phyloP scores from a whole-genome alignment of 2,113 vertebrate genomes.

The Oryzias woworae region DNA sequence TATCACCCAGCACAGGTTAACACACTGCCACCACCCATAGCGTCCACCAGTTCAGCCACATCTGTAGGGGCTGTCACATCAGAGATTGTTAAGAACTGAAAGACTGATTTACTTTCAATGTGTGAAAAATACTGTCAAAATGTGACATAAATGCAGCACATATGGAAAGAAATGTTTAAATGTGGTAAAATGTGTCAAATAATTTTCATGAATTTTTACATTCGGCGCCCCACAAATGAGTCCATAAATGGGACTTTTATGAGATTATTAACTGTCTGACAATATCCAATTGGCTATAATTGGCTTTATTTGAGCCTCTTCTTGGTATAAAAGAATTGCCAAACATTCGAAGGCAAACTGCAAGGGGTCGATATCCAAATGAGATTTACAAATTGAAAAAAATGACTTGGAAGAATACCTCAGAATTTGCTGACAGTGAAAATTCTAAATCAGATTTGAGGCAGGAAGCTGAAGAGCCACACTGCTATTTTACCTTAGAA shows the following conservation, averaged over 20 bases:
- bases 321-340: slow-evolving; percentile 48
- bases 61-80: too few relatives aligned
- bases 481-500: slow-evolving; percentile 16
- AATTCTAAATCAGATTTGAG: slow-evolving; percentile 3
- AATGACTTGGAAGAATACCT: neutral
- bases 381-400: slow-evolving; percentile 10
- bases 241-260: slow-evolving; percentile 31
- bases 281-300: neutral
- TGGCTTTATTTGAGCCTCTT: slow-evolving; percentile 58
- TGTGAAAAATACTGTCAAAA: too few relatives aligned
- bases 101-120: too few relatives aligned
- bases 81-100: too few relatives aligned
- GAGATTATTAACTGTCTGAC: slow-evolving; percentile 57
- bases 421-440: slow-evolving; percentile 5
- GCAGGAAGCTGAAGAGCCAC: slow-evolving; percentile 1
- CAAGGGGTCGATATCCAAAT: slow-evolving; percentile 35
- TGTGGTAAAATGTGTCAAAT: too few relatives aligned
- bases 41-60: too few relatives aligned
- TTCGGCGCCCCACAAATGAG: neutral
- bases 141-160: too few relatives aligned
- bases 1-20: too few relatives aligned
- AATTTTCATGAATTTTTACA: too few relatives aligned
- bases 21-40: too few relatives aligned
- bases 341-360: slow-evolving; percentile 22
- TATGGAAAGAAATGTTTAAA: too few relatives aligned